phyloP scores from a whole-genome alignment of 2,797 vertebrate species.

The Tokudaia tokunoshimensis region DNA sequence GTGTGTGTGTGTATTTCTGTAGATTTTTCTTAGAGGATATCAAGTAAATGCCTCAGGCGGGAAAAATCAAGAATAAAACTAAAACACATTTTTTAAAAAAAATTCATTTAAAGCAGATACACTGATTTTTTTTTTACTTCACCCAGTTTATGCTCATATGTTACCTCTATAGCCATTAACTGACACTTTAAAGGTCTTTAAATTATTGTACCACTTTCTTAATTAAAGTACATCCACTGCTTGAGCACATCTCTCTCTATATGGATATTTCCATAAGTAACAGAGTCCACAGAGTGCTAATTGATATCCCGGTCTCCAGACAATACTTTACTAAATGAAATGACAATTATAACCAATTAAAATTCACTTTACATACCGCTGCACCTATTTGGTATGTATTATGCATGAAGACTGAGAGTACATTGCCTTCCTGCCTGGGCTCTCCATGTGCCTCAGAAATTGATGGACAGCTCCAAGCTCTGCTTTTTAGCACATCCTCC shows the following conservation, averaged over 20 bases:
- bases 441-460: conserved; percentile 87
- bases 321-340: conserved; percentile 94
- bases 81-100: conserved; percentile 53
- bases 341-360: conserved; percentile 94
- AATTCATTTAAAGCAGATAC: conserved; percentile 80
- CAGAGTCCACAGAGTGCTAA: conserved; percentile 92
- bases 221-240: conserved; percentile 91
- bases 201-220: conserved; percentile 91
- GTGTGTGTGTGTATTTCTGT: not conserved
- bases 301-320: conserved; percentile 93
- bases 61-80: conserved; percentile 18
- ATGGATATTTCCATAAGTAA: conserved; percentile 92
- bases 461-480: conserved; percentile 91
- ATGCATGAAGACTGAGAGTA: conserved; percentile 91
- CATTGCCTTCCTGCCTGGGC: conserved; percentile 88
- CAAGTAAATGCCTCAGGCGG: conserved; percentile 6
- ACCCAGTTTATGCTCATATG: conserved; percentile 84
- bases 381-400: conserved; percentile 93
- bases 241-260: conserved; percentile 88
- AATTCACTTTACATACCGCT: conserved; percentile 93
- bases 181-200: conserved; percentile 92
- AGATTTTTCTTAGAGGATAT: conserved; percentile 51
- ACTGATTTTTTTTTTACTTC: conserved; percentile 85
- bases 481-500: conserved; percentile 80
- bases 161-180: conserved; percentile 89